Conservation (phyloP, 2,888 invertebrate species). For the Fragum fragum region DNA sequence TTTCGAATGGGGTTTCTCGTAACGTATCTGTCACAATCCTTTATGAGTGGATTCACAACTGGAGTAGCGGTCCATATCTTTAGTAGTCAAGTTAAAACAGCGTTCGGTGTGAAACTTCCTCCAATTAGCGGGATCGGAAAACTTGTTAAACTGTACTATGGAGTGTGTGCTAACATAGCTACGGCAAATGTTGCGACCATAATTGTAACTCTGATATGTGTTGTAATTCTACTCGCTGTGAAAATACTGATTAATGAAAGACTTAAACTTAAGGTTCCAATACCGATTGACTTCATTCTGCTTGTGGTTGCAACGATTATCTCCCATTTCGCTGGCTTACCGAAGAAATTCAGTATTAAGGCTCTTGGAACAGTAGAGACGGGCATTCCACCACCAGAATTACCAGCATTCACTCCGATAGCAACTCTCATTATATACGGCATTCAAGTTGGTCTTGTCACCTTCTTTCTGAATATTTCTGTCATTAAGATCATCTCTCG, state of each 20-base stretch:
- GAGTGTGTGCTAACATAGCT: slow-evolving; percentile 88
- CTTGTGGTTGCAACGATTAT: slow-evolving; percentile 75
- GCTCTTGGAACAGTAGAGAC: slow-evolving; percentile 74
- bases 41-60: slow-evolving; percentile 76
- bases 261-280: slow-evolving; percentile 75
- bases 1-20: slow-evolving; percentile 76
- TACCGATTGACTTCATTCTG: slow-evolving; percentile 83
- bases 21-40: slow-evolving; percentile 74
- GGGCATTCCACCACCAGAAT: slow-evolving; percentile 76
- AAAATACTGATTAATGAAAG: slow-evolving; percentile 82
- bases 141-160: slow-evolving; percentile 88
- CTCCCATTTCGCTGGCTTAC: slow-evolving; percentile 74
- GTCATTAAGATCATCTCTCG: slow-evolving; percentile 84
- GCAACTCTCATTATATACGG: slow-evolving; percentile 60
- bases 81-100: slow-evolving; percentile 70
- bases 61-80: slow-evolving; percentile 74
- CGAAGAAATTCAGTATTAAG: slow-evolving; percentile 61
- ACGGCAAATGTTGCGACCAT: slow-evolving; percentile 90
- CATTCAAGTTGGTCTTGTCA: slow-evolving; percentile 74
- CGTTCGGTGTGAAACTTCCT: slow-evolving; percentile 62
- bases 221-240: slow-evolving; percentile 89
- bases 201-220: slow-evolving; percentile 90
- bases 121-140: slow-evolving; percentile 63
- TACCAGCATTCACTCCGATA: slow-evolving; percentile 68
- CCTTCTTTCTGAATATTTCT: slow-evolving; percentile 72